A percentile compares a stretch with the other conserved stretches of the same genome.
Evolutionary conservation across 2,888 invertebrate species (phyloP).

Genomic region (Plebejus anna): DNA sequence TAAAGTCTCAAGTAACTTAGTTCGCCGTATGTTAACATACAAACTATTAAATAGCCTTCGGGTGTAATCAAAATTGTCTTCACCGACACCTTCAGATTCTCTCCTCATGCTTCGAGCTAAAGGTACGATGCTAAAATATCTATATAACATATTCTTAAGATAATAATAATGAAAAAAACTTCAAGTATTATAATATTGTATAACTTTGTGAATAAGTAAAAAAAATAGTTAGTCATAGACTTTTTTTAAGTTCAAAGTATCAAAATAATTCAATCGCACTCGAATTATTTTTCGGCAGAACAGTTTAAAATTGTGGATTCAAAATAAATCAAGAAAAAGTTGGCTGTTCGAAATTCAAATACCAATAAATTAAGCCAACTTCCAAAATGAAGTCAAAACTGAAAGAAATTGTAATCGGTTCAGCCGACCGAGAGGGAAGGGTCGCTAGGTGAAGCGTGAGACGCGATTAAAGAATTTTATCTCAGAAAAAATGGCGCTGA

Average conservation of each 20-base stretch:
- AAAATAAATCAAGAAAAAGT: conserved; percentile 24
- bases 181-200: too few relatives aligned
- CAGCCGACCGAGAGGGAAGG: conserved; percentile 49
- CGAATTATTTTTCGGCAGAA: not conserved
- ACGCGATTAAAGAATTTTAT: conserved; percentile 65
- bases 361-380: conserved; percentile 39
- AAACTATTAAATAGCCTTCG: conserved; percentile 56
- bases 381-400: conserved; percentile 49
- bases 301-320: conserved; percentile 6
- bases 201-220: too few relatives aligned
- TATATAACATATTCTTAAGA: not conserved
- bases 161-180: too few relatives aligned
- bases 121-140: not conserved
- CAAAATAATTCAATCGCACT: not conserved
- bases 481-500: conserved; percentile 53
- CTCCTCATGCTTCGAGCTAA: conserved; percentile 31
- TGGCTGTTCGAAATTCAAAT: conserved; percentile 31
- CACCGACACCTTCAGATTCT: conserved; percentile 43
- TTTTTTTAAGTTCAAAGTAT: not conserved
- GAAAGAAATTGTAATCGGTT: conserved; percentile 55
- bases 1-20: conserved; percentile 46
- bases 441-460: conserved; percentile 50
- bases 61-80: conserved; percentile 51
- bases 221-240: too few relatives aligned
- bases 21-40: conserved; percentile 44